Conservation (phyloP, 2,888 invertebrate species). For the Drosophila crucigera region DNA sequence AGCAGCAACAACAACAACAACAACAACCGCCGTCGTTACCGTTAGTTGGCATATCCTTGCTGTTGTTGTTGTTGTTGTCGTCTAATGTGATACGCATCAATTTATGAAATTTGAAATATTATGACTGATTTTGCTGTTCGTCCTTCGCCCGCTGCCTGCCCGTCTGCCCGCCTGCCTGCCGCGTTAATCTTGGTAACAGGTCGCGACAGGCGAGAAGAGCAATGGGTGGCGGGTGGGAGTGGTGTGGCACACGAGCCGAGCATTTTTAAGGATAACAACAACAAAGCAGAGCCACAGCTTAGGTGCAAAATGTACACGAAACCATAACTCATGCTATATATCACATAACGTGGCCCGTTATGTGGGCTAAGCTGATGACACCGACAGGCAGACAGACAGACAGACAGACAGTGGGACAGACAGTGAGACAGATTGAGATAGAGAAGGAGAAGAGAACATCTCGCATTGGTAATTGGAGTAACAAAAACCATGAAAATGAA, state of each 20-base stretch:
- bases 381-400: neutral
- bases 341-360: constrained; percentile 65
- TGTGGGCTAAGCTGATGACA: constrained; percentile 61
- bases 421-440: neutral
- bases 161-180: constrained; percentile 15
- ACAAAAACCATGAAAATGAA: constrained; percentile 61
- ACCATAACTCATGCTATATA: constrained; percentile 45
- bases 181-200: constrained; percentile 75
- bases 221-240: constrained; percentile 1
- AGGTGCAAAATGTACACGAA: constrained; percentile 60
- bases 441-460: constrained; percentile 14
- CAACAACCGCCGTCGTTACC: constrained; percentile 39
- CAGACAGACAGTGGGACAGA: neutral
- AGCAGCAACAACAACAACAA: constrained; percentile 9
- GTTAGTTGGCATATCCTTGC: constrained; percentile 50
- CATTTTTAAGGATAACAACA: constrained; percentile 52
- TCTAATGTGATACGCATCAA: constrained; percentile 80
- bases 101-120: constrained; percentile 82
- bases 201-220: constrained; percentile 37
- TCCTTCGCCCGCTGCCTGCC: constrained; percentile 21
- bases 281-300: constrained; percentile 59
- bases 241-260: constrained; percentile 37
- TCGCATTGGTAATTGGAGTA: constrained; percentile 66
- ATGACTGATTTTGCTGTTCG: constrained; percentile 74
- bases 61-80: constrained; percentile 15